Evolutionary conservation across 2,888 invertebrate genomes (phyloP).

Genomic region (Rhabditoides inermis): DNA sequence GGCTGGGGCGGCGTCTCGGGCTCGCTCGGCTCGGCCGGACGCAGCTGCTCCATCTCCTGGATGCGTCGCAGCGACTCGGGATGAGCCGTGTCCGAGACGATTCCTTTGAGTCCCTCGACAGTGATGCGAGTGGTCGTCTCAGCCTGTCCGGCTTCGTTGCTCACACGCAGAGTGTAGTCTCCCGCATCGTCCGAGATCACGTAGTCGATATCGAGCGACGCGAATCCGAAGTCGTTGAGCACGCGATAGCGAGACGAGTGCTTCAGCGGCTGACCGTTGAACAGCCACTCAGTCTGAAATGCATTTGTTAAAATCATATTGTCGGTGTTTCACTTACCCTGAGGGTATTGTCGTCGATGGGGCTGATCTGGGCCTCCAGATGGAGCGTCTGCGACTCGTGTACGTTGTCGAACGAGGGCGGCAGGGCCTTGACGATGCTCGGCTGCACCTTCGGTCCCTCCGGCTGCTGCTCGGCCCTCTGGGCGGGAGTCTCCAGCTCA

Average conservation of each 20-base stretch:
- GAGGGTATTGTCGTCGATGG: conserved; percentile 36
- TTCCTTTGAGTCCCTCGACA: conserved; percentile 37
- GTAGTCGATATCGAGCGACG: conserved; percentile 87
- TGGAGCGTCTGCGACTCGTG: conserved; percentile 81
- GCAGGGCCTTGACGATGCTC: conserved; percentile 72
- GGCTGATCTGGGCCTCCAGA: conserved; percentile 71
- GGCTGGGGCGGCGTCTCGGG: conserved; percentile 42
- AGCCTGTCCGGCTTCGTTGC: conserved; percentile 57
- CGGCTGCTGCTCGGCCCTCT: conserved; percentile 66
- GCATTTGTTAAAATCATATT: neutral
- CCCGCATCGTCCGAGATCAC: conserved; percentile 94
- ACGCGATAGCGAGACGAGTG: conserved; percentile 78
- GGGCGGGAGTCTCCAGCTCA: conserved; percentile 64
- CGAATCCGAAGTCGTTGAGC: conserved; percentile 92
- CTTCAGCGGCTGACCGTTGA: conserved; percentile 77
- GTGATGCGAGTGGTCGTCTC: conserved; percentile 81
- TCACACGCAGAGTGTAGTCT: conserved; percentile 52
- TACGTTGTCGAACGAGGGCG: conserved; percentile 69
- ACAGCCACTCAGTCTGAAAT: conserved; percentile 84
- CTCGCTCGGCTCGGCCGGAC: conserved; percentile 37
- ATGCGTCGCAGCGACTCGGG: conserved; percentile 81
- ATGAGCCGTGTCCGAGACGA: conserved; percentile 76
- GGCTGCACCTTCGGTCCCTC: conserved; percentile 73
- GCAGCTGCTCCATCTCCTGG: conserved; percentile 46
- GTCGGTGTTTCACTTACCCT: no score